Evolutionary conservation across 2,888 invertebrate species (phyloP).

Genomic region (Harpalus rufipes): DNA sequence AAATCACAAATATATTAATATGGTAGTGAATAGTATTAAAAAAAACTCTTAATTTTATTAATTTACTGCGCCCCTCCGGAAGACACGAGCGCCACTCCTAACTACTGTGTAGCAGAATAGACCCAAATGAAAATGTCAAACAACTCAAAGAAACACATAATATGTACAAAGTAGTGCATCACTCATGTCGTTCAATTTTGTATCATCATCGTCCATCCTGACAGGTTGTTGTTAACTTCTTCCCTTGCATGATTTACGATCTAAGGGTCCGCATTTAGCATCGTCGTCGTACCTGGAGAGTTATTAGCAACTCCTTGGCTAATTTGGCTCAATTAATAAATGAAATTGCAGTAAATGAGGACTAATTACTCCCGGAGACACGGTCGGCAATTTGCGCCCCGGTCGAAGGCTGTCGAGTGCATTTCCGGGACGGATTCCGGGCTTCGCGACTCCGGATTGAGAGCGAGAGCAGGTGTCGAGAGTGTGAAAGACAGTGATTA

Average conservation of each 20-base stretch:
- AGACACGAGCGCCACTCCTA: no score
- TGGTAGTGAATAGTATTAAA: no score
- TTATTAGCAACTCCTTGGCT: constrained; percentile 53
- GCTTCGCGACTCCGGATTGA: not conserved
- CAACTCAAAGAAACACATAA: no score
- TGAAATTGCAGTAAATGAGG: constrained; percentile 57
- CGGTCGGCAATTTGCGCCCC: constrained; percentile 17
- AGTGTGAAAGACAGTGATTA: constrained; percentile 17
- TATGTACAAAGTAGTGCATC: no score
- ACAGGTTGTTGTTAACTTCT: no score
- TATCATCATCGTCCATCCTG: no score
- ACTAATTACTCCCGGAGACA: constrained; percentile 49
- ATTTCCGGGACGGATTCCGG: constrained; percentile 29
- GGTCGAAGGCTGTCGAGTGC: constrained; percentile 28
- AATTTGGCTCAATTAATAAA: constrained; percentile 59
- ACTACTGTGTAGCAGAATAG: no score
- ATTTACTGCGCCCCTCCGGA: no score
- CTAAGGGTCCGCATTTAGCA: constrained; percentile 6
- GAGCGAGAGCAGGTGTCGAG: constrained; percentile 13
- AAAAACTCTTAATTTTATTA: no score
- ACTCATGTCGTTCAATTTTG: no score
- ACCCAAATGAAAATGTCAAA: no score
- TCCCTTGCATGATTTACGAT: not conserved
- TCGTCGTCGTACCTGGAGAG: constrained; percentile 48
- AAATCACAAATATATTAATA: no score